phyloP scores from a whole-genome alignment of 2,888 invertebrate genomes.

The Tenthredo livida region DNA sequence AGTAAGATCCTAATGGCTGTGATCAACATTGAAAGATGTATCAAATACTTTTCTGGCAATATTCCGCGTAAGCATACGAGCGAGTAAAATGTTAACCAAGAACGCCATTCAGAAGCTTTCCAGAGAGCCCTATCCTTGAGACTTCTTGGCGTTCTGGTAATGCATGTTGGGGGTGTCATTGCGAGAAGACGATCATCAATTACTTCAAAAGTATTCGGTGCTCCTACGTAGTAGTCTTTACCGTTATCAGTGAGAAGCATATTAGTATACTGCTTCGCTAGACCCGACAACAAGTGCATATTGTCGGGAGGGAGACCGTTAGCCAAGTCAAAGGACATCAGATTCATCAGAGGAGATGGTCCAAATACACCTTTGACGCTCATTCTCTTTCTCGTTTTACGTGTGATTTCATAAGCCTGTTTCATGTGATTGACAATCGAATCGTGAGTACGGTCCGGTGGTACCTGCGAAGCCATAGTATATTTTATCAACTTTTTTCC shows the following conservation, averaged over 20 bases:
- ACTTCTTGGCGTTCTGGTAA: constrained; percentile 25
- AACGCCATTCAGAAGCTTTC: too few relatives aligned
- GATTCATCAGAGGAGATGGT: constrained; percentile 10
- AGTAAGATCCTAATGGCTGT: constrained; percentile 40
- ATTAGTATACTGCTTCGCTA: background rate
- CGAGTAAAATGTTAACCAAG: constrained; percentile 48
- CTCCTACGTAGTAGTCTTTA: background rate
- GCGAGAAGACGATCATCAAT: constrained; percentile 20
- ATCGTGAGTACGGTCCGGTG: constrained; percentile 8
- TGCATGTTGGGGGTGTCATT: constrained; percentile 32
- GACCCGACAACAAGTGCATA: background rate
- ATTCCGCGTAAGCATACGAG: constrained; percentile 46
- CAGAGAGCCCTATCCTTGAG: constrained; percentile 42
- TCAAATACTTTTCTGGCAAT: constrained; percentile 40
- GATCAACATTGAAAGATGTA: constrained; percentile 31
- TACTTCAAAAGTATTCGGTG: background rate
- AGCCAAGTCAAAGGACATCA: background rate
- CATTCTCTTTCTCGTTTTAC: background rate
- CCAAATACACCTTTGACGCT: constrained; percentile 18
- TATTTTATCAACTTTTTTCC: background rate
- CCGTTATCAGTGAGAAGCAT: background rate
- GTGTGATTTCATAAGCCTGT: background rate
- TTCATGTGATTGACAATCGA: background rate
- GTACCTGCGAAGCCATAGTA: background rate
- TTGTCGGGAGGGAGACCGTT: background rate